Evolutionary conservation across 2,113 vertebrate species (phyloP).

Genomic region (Dendrocopos noguchii): DNA sequence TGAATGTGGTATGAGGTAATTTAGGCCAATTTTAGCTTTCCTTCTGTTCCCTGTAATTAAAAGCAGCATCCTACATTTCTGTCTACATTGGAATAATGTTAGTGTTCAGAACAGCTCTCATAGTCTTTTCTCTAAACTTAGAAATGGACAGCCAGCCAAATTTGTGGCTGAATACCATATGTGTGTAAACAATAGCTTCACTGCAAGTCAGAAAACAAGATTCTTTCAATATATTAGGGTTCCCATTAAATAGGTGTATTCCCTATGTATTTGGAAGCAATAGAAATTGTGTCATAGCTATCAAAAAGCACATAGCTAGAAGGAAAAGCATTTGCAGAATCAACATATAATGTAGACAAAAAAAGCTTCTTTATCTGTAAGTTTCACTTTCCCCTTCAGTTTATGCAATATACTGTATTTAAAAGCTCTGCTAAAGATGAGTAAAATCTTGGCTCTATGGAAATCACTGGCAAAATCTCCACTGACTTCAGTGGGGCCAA

Average conservation of each 20-base stretch:
- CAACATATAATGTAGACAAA: not conserved
- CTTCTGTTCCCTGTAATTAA: not conserved
- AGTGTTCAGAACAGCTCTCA: not conserved
- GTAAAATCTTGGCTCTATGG: not conserved
- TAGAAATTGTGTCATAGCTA: not conserved
- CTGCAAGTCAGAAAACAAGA: not conserved
- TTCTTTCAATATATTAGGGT: not conserved
- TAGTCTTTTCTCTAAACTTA: not conserved
- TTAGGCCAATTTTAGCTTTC: not conserved
- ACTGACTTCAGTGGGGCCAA: conserved; percentile 23
- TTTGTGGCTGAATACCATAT: not conserved
- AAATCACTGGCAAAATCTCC: conserved; percentile 43
- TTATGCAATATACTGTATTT: conserved; percentile 15
- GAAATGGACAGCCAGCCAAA: not conserved
- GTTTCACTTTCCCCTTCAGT: not conserved
- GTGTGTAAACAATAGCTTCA: not conserved
- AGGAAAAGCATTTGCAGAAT: not conserved
- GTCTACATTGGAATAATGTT: not conserved
- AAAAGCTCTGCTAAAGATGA: not conserved
- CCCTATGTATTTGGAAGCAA: not conserved
- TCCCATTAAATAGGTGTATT: not conserved
- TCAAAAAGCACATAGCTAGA: not conserved
- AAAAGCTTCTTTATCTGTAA: not conserved
- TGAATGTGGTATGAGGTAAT: not conserved
- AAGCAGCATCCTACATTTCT: not conserved